Percentiles rank a stretch among this genome's conserved stretches.
These are phyloP conservation scores for Cyphomyrus plagiostoma DNA, from an alignment of 2,113 vertebrate species.

Conservation along the genomic window DNA sequence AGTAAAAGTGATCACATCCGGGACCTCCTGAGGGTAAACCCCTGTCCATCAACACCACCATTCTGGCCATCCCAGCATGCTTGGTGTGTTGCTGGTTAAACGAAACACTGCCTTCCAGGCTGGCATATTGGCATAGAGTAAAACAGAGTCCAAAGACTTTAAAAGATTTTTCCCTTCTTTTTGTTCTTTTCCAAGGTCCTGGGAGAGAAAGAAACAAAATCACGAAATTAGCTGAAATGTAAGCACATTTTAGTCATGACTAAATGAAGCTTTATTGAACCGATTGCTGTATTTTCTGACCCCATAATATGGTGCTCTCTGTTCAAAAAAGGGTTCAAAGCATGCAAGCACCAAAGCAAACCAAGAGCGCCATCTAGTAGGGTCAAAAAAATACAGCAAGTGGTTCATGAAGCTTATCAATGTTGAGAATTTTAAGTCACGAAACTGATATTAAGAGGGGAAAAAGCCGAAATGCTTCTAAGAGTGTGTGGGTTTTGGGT, in stretches of 20 bases:
- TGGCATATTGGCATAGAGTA: constrained; percentile 82
- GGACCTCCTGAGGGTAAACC: constrained; percentile 70
- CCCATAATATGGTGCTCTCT: not conserved
- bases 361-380: not conserved
- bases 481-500: not conserved
- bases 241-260: not conserved
- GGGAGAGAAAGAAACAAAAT: constrained; percentile 30
- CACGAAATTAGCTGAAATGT: constrained; percentile 7
- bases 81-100: constrained; percentile 71
- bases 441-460: not conserved
- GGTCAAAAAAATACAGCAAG: not conserved
- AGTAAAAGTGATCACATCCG: constrained; percentile 65
- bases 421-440: not conserved
- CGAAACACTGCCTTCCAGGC: constrained; percentile 78
- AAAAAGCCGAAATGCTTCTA: not conserved
- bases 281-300: not conserved
- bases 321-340: not conserved
- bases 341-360: not conserved
- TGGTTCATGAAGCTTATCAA: not conserved
- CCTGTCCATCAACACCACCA: constrained; percentile 48
- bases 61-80: constrained; percentile 59
- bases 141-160: constrained; percentile 60
- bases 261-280: not conserved
- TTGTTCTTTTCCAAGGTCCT: constrained; percentile 99
- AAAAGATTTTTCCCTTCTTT: constrained; percentile 99